Evolutionary conservation across 2,888 invertebrate genomes (phyloP).

Genomic region (Epirrhoe tristata): DNA sequence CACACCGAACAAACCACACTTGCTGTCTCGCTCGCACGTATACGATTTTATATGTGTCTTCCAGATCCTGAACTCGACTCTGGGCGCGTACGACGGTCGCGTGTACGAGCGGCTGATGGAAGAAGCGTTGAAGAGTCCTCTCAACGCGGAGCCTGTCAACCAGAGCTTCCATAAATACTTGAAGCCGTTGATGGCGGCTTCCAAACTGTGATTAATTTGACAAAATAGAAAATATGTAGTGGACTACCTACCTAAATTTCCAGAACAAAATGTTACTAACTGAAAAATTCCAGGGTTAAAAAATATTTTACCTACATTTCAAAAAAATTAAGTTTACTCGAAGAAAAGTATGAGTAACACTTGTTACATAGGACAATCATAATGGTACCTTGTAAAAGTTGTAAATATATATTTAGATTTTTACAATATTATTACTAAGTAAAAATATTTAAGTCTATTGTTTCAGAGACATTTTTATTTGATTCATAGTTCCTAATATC

Average conservation of each 20-base stretch:
- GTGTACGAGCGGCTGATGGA: slow-evolving; percentile 92
- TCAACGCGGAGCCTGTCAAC: slow-evolving; percentile 92
- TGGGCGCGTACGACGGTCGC: slow-evolving; percentile 93
- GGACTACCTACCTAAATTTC: too few relatives aligned
- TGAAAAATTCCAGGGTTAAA: too few relatives aligned
- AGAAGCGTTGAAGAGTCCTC: slow-evolving; percentile 91
- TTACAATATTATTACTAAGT: background rate
- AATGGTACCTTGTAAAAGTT: background rate
- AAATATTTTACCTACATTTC: too few relatives aligned
- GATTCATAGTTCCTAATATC: background rate
- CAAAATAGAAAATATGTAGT: background rate
- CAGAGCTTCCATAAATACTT: slow-evolving; percentile 89
- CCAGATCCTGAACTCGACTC: slow-evolving; percentile 85
- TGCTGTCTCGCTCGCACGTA: background rate
- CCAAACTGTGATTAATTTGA: slow-evolving; percentile 85
- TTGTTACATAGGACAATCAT: background rate
- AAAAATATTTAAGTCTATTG: background rate
- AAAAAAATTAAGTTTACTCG: too few relatives aligned
- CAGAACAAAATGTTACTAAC: too few relatives aligned
- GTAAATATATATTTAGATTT: background rate
- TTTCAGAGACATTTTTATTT: background rate
- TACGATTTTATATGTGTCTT: slow-evolving; percentile 1
- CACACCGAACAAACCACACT: too few relatives aligned
- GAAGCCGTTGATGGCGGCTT: slow-evolving; percentile 89
- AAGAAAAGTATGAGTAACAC: too few relatives aligned